Base-by-base conservation (phyloP, 2,797 vertebrate species). In the Nothura maculosa region DNA sequence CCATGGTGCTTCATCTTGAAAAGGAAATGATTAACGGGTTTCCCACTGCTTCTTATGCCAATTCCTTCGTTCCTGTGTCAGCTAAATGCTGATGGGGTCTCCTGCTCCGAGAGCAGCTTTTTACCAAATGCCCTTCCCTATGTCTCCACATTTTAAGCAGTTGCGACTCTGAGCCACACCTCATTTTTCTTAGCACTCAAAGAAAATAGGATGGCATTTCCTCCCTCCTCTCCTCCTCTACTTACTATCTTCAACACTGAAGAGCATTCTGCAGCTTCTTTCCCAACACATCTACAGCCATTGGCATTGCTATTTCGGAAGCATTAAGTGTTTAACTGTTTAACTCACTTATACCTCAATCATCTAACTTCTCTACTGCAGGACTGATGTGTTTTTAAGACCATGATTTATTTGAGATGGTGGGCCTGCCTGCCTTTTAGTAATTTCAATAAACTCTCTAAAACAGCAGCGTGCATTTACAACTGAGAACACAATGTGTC, bases 131-230 rank as follows among this genome's bases (percentile, higher is more conserved):
- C 81, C 43, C 64, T 90, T 82, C 67, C 50, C 40, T 60, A 14
- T 9, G 12, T 17, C 72, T 73, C 66, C 10, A 17, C 38, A 36
- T 67, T 61, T 85, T 74, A 70, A 85, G 45, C 24, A 74, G 38
- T 28, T n/a, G 14, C 77, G 73, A 78, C 63, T 83, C n/a, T 52
- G 5, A 81, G 60, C 50, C 73, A 86, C 3, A 14, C 27, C 10
- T 83, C 28, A 55, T 57, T 84, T 77, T 84, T 66, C 75, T 89
- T 28, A 67, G 69, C 52, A 48, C 12, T 52, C 34, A 47, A 1
- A 85, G 70, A 94, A 91, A 89, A 83, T 40, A 91, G 69, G 70
- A 89, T 93, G 78, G 28, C 19, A 77, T 40, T 36, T 27, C 17
- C 18, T 10, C 25, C 27, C 4, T 6, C 18, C 32, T 20, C 18